Evolutionary conservation across 2,888 invertebrate species (phyloP).

Genomic region (Shargacucullia verbasci): DNA sequence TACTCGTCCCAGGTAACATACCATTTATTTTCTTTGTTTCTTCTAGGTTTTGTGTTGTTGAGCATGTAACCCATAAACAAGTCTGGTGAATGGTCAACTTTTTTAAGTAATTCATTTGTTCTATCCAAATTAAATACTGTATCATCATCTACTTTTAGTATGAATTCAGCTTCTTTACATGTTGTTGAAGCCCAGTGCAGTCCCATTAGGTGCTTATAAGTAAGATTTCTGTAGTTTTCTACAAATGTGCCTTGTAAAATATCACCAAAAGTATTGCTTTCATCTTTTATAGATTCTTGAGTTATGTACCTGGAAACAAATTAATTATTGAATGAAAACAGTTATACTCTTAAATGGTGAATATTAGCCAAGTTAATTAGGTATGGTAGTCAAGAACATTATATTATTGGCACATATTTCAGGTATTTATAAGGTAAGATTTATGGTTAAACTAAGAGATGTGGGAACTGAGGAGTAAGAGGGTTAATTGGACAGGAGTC

Average conservation of each 20-base stretch:
- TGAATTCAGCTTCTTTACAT: slow-evolving; percentile 89
- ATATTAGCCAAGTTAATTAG: no score
- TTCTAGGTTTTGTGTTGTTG: slow-evolving; percentile 90
- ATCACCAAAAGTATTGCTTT: slow-evolving; percentile 91
- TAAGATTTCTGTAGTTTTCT: slow-evolving; percentile 94
- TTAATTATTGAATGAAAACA: no score
- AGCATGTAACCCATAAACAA: slow-evolving; percentile 91
- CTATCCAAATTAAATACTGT: slow-evolving; percentile 92
- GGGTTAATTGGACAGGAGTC: no score
- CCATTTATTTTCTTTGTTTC: slow-evolving; percentile 93
- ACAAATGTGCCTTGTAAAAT: slow-evolving; percentile 93
- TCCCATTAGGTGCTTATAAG: slow-evolving; percentile 95
- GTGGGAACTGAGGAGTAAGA: no score
- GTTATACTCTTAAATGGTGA: no score
- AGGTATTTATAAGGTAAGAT: no score
- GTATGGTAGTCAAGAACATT: no score
- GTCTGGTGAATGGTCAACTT: slow-evolving; percentile 55
- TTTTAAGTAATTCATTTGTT: slow-evolving; percentile 63
- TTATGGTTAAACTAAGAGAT: no score
- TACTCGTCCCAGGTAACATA: slow-evolving; percentile 92
- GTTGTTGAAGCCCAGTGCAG: slow-evolving; percentile 92
- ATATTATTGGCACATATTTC: no score
- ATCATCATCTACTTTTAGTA: slow-evolving; percentile 51
- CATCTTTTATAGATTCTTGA: slow-evolving; percentile 90
- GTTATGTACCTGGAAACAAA: slow-evolving; percentile 77